Base-by-base conservation (phyloP, 1,140 invertebrate genomes). In the Drosophila dunni region DNA sequence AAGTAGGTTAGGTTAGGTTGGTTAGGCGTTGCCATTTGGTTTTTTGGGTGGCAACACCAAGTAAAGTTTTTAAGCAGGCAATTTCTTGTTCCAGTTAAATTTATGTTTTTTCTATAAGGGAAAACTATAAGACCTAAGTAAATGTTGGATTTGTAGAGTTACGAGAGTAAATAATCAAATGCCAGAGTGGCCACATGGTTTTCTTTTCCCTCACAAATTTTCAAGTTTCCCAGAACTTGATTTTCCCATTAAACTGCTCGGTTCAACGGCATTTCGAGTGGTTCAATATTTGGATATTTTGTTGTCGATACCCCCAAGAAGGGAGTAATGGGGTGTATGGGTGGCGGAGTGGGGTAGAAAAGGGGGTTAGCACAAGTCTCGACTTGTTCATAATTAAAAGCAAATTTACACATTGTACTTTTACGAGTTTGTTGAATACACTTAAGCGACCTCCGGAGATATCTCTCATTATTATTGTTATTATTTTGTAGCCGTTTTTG, bases 381-480 rank as follows among this genome's bases (percentile, higher is more conserved):
- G 9, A 63, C 42, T 56, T 65, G 38, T 54, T 68, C 48, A 40
- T 78, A 62, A 74, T 65, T 73, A 65, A 54, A 68, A 77, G 40
- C 57, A 20, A 63, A 78, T 81, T 74, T 74, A 36, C 60, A 77
- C 80, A 66, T 66, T 69, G 57, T 65, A 48, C 15, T 34, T 72
- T 73, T 33, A 64, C 58, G 78, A 81, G 36, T 56, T 56, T 56
- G 36, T 56, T 56, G 10, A 38, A 40, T 56, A 38, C 40, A 10
- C 53, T 56, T 56, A 15, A 46, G 48, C 60, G 29, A 50, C 58
- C 33, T 42, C 7, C 15, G 34, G 53, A 44, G 38, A 64, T 64
- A 54, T 54, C 38, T 64, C 62, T 56, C 38, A 54, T 54, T 64
- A 54, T 17, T 45, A 36, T 40, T 56, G 20, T 56, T 56, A 40